Base-by-base conservation (phyloP, 2,797 vertebrate genomes). In the Sebastes nivosus region DNA sequence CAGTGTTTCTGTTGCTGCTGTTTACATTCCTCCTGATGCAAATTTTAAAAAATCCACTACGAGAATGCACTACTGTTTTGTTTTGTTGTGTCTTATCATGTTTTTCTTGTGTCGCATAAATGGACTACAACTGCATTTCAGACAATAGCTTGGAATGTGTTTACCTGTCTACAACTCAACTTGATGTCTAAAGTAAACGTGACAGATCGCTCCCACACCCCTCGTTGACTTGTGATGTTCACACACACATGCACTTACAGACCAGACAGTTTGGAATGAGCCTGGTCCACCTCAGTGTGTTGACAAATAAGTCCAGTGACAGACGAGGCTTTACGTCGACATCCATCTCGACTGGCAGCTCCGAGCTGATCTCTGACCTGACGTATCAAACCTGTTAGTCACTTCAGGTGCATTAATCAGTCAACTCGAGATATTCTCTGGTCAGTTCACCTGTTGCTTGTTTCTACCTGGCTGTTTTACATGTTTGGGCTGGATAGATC, bases 261-360 rank as follows among this genome's bases (percentile, higher is more conserved):
- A 74, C 67, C 74, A 91, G 87, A 91, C 73, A 38, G 71, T 65
- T 16, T 81, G 88, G 85, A 90, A 88, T 90, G 89, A 87, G 71
- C 78, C 75, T 12, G 16, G 59, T 86, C 79, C 73, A 73, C 46
- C 73, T 34, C 52, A 27, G 46, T 9, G 76, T 88, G 83, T 85
- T 82, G 79, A 92, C 83, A 91, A 54, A 52, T 50, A 74, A 82
- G 58, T 80, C 63, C 66, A 71, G 79, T 90, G 89, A 94, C 81
- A 91, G 91, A 89, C n/a, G 22, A 88, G 86, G 69, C 81, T 91
- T 88, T 67, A 74, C 60, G 0, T 46, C 7, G 27, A 86, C 86
- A 89, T 88, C 52, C 2, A 59, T 88, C 83, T 76, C 20, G 50
- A 81, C 69, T 68, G 88, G 87, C 89, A 64, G 80, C 85, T 81